These are phyloP conservation scores for Meleagris gallopavo DNA, from an alignment of 2,113 vertebrate genomes.

Conservation along the genomic window DNA sequence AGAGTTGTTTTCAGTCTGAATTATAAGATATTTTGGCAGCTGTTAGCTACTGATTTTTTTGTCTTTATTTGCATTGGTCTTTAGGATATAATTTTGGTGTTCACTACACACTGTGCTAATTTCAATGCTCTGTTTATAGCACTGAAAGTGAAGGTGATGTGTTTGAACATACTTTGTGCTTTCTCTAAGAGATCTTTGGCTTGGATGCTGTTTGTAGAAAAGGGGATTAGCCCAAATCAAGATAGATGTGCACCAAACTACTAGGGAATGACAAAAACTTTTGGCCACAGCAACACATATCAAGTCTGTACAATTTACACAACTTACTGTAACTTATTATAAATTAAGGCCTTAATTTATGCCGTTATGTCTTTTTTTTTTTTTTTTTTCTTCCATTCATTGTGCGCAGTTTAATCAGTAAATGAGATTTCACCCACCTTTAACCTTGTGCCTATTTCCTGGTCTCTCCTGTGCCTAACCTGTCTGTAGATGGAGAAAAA, in stretches of 20 bases:
- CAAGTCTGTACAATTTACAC: background rate
- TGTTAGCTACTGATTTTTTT: background rate
- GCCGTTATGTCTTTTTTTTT: too few relatives aligned
- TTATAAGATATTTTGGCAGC: background rate
- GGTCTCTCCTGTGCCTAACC: background rate
- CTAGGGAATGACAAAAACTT: background rate
- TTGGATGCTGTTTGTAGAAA: background rate
- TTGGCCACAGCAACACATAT: background rate
- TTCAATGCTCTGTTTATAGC: background rate
- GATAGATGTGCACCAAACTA: background rate
- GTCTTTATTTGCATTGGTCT: background rate
- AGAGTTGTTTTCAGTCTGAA: background rate
- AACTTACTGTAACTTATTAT: too few relatives aligned
- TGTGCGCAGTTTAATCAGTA: background rate
- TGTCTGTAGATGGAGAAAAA: background rate
- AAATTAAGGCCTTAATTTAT: background rate
- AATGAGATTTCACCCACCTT: background rate
- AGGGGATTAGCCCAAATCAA: background rate
- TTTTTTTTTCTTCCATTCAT: background rate
- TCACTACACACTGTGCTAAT: background rate
- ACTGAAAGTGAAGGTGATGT: too few relatives aligned
- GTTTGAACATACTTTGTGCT: too few relatives aligned
- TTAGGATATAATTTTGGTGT: background rate
- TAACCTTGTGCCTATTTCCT: background rate
- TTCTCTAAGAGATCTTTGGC: too few relatives aligned